Evolutionary conservation across 2,888 invertebrate species (phyloP).

Genomic region (Heliconius erato): DNA sequence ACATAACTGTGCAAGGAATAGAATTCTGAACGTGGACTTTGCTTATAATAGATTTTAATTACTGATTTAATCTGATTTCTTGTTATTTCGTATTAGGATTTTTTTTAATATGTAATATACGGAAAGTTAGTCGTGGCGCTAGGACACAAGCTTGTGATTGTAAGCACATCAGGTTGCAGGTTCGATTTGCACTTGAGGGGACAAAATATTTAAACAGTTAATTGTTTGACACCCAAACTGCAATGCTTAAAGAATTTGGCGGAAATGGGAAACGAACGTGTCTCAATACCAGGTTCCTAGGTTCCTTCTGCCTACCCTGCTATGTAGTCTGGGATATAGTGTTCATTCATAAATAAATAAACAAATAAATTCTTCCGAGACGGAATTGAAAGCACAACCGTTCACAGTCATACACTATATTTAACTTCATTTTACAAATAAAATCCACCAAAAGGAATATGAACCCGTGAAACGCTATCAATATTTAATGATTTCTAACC

Average conservation of each 20-base stretch:
- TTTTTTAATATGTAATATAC: neutral
- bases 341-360: too few species aligned
- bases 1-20: conserved; percentile 39
- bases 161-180: neutral
- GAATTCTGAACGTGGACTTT: conserved; percentile 8
- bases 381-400: too few species aligned
- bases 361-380: too few species aligned
- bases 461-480: neutral
- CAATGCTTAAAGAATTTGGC: neutral
- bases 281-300: neutral
- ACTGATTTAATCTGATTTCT: too few species aligned
- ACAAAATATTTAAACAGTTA: neutral
- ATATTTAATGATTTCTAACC: neutral
- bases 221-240: neutral
- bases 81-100: neutral
- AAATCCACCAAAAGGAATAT: neutral
- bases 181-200: neutral
- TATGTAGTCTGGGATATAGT: neutral
- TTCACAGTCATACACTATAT: too few species aligned
- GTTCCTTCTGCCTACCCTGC: neutral
- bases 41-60: too few species aligned
- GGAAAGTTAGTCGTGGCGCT: neutral
- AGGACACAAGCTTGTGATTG: neutral
- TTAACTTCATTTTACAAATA: neutral
- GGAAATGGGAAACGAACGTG: neutral